Conservation (phyloP, 1,140 invertebrate genomes). For the Notospermus geniculatus region DNA sequence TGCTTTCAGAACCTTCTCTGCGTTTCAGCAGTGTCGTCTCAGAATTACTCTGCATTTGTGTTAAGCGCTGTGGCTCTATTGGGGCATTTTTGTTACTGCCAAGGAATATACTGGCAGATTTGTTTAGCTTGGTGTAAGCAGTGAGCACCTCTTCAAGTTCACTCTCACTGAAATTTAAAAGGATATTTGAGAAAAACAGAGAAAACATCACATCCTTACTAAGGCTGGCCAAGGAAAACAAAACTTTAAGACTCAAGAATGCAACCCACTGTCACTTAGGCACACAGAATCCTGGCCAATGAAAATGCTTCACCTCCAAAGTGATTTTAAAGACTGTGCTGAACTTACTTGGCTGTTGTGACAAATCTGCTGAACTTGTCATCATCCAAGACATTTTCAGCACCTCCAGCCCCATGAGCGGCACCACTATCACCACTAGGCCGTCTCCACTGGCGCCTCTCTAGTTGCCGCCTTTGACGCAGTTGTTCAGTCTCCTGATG, state of each 20-base stretch:
- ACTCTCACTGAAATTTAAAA: conserved; percentile 57
- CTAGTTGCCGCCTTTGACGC: conserved; percentile 27
- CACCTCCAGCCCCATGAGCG: conserved; percentile 13
- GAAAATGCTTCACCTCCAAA: too few relatives aligned
- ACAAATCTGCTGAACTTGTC: conserved; percentile 50
- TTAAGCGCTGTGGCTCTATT: background rate
- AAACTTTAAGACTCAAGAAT: too few relatives aligned
- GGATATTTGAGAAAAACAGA: too few relatives aligned
- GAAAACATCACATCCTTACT: too few relatives aligned
- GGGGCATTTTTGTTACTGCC: conserved; percentile 49
- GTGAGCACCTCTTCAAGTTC: conserved; percentile 67
- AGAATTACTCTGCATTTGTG: background rate
- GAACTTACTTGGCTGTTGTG: conserved; percentile 39
- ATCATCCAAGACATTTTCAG: conserved; percentile 31
- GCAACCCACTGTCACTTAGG: too few relatives aligned
- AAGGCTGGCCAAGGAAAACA: too few relatives aligned
- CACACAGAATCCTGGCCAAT: too few relatives aligned
- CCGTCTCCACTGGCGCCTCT: conserved; percentile 28
- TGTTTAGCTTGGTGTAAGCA: conserved; percentile 65
- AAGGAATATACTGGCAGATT: conserved; percentile 66
- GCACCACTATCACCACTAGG: background rate
- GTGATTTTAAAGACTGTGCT: background rate
- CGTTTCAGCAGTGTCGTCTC: conserved; percentile 3
- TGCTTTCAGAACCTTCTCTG: conserved; percentile 4
- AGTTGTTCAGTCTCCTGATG: conserved; percentile 49